phyloP scores from a whole-genome alignment of 2,113 vertebrate genomes.

The Oceanodroma tethys region DNA sequence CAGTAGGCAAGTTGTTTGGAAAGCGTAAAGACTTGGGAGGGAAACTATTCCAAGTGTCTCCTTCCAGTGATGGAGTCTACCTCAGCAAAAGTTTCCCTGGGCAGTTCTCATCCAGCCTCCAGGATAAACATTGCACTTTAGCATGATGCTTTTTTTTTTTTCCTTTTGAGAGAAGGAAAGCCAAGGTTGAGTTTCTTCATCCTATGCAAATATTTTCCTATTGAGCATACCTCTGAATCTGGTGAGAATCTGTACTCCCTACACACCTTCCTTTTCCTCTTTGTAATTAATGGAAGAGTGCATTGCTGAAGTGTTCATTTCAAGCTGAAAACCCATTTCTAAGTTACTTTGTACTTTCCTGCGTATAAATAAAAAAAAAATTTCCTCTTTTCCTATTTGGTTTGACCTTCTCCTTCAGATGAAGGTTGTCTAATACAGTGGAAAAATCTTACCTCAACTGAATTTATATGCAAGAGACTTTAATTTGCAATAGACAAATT shows the following conservation, averaged over 20 bases:
- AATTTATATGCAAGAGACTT: background rate
- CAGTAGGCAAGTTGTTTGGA: background rate
- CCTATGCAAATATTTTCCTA: background rate
- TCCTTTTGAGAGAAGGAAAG: background rate
- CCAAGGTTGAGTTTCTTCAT: background rate
- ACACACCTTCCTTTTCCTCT: background rate
- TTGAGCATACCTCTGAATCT: background rate
- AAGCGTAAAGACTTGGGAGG: background rate
- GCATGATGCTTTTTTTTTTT: background rate
- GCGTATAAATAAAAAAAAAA: background rate
- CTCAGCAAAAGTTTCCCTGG: background rate
- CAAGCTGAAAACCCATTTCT: background rate
- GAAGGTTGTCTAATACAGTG: background rate
- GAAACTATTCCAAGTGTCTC: background rate
- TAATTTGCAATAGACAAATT: background rate
- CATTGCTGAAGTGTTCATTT: background rate
- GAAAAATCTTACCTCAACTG: background rate
- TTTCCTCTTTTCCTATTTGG: background rate
- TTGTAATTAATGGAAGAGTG: background rate
- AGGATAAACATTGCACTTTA: background rate
- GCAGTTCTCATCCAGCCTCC: background rate
- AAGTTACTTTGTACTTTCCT: background rate
- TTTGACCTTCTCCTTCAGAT: background rate
- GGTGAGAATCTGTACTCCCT: background rate
- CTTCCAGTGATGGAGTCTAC: background rate